Evolutionary conservation across 2,888 invertebrate genomes (phyloP).

Genomic region (Callyntrura sp.): DNA sequence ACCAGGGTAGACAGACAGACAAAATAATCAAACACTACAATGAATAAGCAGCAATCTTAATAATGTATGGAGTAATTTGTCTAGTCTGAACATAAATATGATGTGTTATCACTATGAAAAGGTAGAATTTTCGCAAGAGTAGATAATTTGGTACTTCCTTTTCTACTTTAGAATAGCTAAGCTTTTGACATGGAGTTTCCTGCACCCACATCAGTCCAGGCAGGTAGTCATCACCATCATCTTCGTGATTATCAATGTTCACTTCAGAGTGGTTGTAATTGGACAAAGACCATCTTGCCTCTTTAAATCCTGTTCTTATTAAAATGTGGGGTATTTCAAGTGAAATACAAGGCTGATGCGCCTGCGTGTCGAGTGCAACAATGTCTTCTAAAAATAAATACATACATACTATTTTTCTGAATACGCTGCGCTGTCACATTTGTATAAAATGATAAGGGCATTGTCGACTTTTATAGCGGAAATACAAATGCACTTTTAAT

Average conservation of each 20-base stretch:
- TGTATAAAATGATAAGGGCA: too few relatives aligned
- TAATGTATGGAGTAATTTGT: constrained; percentile 73
- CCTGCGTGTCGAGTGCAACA: too few relatives aligned
- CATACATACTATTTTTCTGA: too few relatives aligned
- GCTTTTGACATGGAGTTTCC: constrained; percentile 83
- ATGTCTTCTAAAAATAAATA: too few relatives aligned
- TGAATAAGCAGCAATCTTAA: not conserved
- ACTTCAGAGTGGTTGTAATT: constrained; percentile 47
- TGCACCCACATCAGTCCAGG: constrained; percentile 72
- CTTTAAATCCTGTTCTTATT: constrained; percentile 6
- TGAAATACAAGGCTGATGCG: not conserved
- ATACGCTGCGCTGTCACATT: too few relatives aligned
- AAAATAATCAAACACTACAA: too few relatives aligned
- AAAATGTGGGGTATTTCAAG: not conserved
- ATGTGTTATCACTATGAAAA: constrained; percentile 79
- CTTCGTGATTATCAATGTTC: constrained; percentile 19
- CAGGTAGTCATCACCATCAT: constrained; percentile 67
- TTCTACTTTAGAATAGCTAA: constrained; percentile 81
- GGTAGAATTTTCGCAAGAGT: constrained; percentile 83
- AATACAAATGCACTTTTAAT: too few relatives aligned
- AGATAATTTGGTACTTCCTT: constrained; percentile 84
- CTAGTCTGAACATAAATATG: constrained; percentile 69
- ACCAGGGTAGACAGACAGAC: too few relatives aligned
- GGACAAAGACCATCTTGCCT: constrained; percentile 4
- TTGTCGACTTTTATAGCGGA: too few relatives aligned